Percentiles rank a stretch among this genome's conserved stretches.
Evolutionary conservation across 2,888 invertebrate genomes (phyloP).

Genomic region (Chymomyza amoena): DNA sequence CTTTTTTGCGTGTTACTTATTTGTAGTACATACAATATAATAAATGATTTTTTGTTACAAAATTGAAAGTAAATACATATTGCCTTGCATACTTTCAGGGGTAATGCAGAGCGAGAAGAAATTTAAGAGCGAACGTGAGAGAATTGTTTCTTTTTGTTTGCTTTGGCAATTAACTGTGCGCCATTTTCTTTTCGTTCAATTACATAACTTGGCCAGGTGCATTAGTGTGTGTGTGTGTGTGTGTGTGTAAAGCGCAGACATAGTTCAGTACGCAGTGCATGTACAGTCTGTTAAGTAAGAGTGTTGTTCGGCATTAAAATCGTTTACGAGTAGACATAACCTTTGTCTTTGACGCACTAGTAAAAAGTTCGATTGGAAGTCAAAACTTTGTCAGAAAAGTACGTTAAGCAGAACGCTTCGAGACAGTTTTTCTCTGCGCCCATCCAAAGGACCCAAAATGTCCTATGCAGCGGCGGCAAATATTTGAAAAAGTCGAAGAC

Average conservation of each 20-base stretch:
- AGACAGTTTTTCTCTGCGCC: too few species aligned
- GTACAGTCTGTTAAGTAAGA: too few species aligned
- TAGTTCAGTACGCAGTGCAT: too few species aligned
- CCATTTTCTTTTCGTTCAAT: not conserved
- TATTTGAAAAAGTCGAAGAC: too few species aligned
- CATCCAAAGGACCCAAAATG: too few species aligned
- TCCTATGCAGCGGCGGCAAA: too few species aligned
- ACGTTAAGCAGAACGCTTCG: too few species aligned
- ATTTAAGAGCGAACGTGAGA: not conserved
- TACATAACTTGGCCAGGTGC: not conserved
- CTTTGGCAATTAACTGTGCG: not conserved
- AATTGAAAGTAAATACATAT: constrained; percentile 67
- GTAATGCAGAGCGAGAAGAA: not conserved
- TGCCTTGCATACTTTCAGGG: constrained; percentile 14
- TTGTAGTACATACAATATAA: constrained; percentile 34
- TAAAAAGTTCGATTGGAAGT: too few species aligned
- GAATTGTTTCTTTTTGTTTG: not conserved
- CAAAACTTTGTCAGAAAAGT: too few species aligned
- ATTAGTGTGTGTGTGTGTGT: not conserved
- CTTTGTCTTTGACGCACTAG: too few species aligned
- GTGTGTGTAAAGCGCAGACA: not conserved
- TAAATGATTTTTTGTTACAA: constrained; percentile 61
- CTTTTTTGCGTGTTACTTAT: constrained; percentile 3
- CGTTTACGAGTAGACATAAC: too few species aligned
- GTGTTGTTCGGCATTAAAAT: too few species aligned